These are phyloP conservation scores for Noturus placidus DNA, from an alignment of 2,113 vertebrate genomes.

Conservation along the genomic window DNA sequence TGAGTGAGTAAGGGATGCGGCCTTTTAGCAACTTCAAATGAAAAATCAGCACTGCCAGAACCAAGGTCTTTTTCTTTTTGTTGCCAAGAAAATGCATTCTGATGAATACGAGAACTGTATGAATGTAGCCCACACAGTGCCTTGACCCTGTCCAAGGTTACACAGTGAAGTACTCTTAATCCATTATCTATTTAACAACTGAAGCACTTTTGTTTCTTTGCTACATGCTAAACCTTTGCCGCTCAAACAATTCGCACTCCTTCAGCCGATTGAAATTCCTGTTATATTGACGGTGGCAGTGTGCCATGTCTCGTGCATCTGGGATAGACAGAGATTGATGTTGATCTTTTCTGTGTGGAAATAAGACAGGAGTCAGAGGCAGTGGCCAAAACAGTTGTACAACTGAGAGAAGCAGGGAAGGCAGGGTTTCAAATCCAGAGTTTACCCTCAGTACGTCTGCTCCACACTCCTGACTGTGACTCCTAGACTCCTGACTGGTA, in stretches of 20 bases:
- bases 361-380: constrained; percentile 48
- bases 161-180: constrained; percentile 46
- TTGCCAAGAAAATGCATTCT: constrained; percentile 41
- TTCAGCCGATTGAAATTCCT: constrained; percentile 33
- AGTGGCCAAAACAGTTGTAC: constrained; percentile 60
- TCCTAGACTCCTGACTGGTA: constrained; percentile 58
- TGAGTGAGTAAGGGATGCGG: constrained; percentile 34
- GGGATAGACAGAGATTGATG: constrained; percentile 16
- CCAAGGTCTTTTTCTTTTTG: constrained; percentile 49
- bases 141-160: constrained; percentile 56
- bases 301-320: constrained; percentile 26
- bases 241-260: neutral
- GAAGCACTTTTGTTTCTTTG: constrained; percentile 34
- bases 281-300: constrained; percentile 33
- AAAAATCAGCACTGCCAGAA: constrained; percentile 50
- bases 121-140: constrained; percentile 48
- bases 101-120: constrained; percentile 53
- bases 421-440: constrained; percentile 63
- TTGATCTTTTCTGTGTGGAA: constrained; percentile 31
- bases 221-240: constrained; percentile 15
- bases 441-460: constrained; percentile 61
- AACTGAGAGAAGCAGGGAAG: constrained; percentile 57
- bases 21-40: constrained; percentile 52
- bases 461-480: constrained; percentile 58
- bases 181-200: constrained; percentile 47